Conservation (phyloP, 2,888 invertebrate species). For the Mycalesis mineus region DNA sequence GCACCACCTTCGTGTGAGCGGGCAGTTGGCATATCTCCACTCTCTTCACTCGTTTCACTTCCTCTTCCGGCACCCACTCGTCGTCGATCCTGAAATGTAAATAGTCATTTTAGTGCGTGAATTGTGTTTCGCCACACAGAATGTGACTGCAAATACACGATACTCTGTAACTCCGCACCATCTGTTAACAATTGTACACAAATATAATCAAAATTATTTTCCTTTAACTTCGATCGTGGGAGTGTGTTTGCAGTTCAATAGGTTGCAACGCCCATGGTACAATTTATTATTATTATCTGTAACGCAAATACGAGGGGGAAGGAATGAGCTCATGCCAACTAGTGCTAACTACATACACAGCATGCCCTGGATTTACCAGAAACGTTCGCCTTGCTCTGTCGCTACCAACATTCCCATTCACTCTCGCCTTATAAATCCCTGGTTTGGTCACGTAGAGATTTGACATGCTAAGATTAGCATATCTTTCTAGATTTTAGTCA, state of each 20-base stretch:
- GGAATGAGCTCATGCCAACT: conserved; percentile 7
- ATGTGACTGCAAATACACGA: conserved; percentile 63
- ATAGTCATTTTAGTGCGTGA: conserved; percentile 16
- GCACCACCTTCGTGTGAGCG: conserved; percentile 66
- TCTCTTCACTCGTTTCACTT: conserved; percentile 80
- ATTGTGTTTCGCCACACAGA: conserved; percentile 52
- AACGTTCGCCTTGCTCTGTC: too few species aligned
- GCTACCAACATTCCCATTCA: too few species aligned
- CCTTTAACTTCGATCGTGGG: conserved; percentile 19
- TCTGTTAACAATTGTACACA: not conserved
- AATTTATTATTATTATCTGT: not conserved
- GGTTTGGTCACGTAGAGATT: too few species aligned
- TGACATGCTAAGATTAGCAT: too few species aligned
- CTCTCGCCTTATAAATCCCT: too few species aligned
- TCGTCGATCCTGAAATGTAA: conserved; percentile 84
- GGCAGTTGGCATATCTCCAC: conserved; percentile 77
- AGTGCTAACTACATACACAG: conserved; percentile 3
- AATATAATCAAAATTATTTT: not conserved
- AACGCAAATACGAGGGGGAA: not conserved
- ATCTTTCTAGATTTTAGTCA: too few species aligned
- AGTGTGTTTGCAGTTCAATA: conserved; percentile 65
- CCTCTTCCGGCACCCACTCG: conserved; percentile 89
- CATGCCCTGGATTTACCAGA: too few species aligned
- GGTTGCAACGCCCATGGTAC: conserved; percentile 53
- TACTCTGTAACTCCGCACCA: not conserved